Conservation (phyloP, 2,797 vertebrate species). For the Typhlichthys eigenmanni region DNA sequence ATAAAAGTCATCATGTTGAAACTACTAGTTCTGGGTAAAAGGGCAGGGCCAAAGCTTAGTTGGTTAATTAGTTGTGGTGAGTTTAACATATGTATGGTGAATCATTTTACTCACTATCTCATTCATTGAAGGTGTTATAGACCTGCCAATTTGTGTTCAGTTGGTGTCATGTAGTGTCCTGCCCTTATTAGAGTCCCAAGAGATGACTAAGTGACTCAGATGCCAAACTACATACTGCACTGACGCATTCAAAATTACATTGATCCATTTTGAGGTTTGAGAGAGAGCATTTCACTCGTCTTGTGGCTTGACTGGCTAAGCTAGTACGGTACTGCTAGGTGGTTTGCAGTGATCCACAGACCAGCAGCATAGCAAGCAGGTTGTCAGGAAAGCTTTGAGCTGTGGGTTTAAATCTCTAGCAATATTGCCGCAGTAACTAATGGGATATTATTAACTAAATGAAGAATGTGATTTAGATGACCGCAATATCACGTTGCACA, state of each 20-base stretch:
- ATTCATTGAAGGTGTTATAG: neutral
- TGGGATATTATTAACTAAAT: no score
- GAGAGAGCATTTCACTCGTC: neutral
- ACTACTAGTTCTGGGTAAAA: no score
- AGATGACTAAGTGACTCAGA: slow-evolving; percentile 28
- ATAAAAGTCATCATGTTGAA: no score
- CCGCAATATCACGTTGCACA: no score
- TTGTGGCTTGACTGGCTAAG: neutral
- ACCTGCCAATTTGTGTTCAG: neutral
- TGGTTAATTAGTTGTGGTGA: neutral
- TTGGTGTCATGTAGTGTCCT: neutral
- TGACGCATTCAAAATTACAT: slow-evolving; percentile 26
- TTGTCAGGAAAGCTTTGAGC: no score
- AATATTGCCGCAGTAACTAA: no score
- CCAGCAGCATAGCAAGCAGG: no score
- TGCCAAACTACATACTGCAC: slow-evolving; percentile 22
- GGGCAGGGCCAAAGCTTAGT: no score
- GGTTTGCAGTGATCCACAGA: neutral
- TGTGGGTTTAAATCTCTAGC: no score
- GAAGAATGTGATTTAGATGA: no score
- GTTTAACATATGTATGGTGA: neutral
- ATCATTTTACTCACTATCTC: neutral
- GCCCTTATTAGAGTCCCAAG: neutral
- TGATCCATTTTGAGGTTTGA: slow-evolving; percentile 24
- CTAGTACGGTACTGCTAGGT: neutral